These are phyloP conservation scores for Dasysyrphus tricinctus DNA, from an alignment of 2,888 invertebrate species.

Conservation along the genomic window DNA sequence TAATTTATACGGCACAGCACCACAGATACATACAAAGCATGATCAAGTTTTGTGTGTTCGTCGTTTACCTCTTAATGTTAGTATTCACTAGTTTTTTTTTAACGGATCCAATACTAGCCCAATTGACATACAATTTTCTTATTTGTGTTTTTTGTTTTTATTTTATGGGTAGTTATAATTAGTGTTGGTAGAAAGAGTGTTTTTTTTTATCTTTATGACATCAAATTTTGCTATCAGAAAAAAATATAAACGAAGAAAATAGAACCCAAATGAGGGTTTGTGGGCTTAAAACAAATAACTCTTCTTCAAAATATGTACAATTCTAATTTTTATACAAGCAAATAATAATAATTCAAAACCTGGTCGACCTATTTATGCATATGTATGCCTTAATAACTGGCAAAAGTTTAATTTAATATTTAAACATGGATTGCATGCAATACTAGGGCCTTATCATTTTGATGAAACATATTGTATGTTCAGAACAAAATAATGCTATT, in stretches of 20 bases:
- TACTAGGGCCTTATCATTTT: not conserved
- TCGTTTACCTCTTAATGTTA: too few relatives aligned
- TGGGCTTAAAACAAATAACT: not conserved
- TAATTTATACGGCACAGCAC: too few relatives aligned
- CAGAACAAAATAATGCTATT: not conserved
- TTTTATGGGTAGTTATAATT: not conserved
- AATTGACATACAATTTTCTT: not conserved
- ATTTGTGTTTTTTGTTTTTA: not conserved
- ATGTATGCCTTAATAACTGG: too few relatives aligned
- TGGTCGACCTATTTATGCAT: not conserved
- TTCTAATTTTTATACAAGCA: too few relatives aligned
- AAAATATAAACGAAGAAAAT: not conserved
- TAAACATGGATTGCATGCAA: not conserved
- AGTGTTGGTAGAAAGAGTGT: not conserved
- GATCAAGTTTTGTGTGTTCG: too few relatives aligned
- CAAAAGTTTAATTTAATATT: not conserved
- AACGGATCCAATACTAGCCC: not conserved
- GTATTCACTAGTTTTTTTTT: too few relatives aligned
- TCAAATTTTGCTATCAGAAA: not conserved
- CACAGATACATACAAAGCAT: too few relatives aligned
- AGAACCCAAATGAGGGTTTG: not conserved
- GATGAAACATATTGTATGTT: not conserved
- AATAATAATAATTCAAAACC: not conserved
- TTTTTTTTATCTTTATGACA: not conserved
- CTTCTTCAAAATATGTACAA: not conserved